Percentiles rank a stretch among this genome's conserved stretches.
Evolutionary conservation across 2,888 invertebrate species (phyloP).

Genomic region (Prostheceraeus crozeri): DNA sequence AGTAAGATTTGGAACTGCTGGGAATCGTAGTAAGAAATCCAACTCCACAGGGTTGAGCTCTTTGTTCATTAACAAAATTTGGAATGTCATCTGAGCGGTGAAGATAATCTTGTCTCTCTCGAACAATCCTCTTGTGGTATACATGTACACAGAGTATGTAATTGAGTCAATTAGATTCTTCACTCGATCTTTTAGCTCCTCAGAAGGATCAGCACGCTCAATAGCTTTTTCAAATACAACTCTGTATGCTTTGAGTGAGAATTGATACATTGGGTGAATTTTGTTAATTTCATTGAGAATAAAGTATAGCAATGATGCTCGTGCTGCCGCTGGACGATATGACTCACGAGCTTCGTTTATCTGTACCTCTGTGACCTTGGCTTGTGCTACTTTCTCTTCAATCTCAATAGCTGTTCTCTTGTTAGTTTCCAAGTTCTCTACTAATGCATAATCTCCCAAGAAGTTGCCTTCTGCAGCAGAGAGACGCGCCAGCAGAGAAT

Average conservation of each 20-base stretch:
- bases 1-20: slow-evolving; percentile 80
- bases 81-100: slow-evolving; percentile 89
- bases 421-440: slow-evolving; percentile 89
- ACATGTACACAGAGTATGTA: slow-evolving; percentile 84
- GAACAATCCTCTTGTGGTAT: slow-evolving; percentile 84
- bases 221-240: slow-evolving; percentile 96
- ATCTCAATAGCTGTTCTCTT: slow-evolving; percentile 91
- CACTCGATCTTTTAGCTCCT: slow-evolving; percentile 71
- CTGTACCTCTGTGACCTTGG: slow-evolving; percentile 78
- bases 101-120: slow-evolving; percentile 93
- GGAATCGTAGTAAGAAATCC: slow-evolving; percentile 84
- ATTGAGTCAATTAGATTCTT: slow-evolving; percentile 85
- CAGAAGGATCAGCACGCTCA: slow-evolving; percentile 73
- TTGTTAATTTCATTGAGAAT: slow-evolving; percentile 88
- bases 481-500: slow-evolving; percentile 77
- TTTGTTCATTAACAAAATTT: slow-evolving; percentile 76
- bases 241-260: slow-evolving; percentile 86
- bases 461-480: slow-evolving; percentile 88
- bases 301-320: slow-evolving; percentile 86
- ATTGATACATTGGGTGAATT: slow-evolving; percentile 92
- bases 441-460: slow-evolving; percentile 82
- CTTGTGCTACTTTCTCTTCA: slow-evolving; percentile 78
- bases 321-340: slow-evolving; percentile 80
- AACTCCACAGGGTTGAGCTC: slow-evolving; percentile 76
- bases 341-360: slow-evolving; percentile 87